phyloP scores from a whole-genome alignment of 1,140 invertebrate species.

The Papilio machaon region DNA sequence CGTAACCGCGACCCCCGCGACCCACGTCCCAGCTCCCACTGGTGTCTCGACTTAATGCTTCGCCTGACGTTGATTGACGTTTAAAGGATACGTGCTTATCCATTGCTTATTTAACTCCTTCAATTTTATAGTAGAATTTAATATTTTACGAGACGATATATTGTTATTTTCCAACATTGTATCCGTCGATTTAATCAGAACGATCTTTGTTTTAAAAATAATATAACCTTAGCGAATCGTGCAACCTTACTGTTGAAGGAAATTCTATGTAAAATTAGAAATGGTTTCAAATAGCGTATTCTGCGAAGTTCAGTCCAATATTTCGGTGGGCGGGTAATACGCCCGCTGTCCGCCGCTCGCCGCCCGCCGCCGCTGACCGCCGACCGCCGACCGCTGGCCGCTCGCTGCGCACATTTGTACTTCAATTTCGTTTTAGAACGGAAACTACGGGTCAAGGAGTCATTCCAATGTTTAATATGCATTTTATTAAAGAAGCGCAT shows the following conservation, averaged over 20 bases:
- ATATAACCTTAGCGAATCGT: not conserved
- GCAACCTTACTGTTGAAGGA: not conserved
- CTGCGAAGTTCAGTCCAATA: not conserved
- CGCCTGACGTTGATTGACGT: not conserved
- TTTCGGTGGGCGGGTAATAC: not conserved
- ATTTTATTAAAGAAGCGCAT: not conserved
- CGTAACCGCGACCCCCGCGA: not conserved
- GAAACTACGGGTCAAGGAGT: not conserved
- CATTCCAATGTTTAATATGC: not conserved
- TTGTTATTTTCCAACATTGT: not conserved
- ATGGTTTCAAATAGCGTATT: not conserved
- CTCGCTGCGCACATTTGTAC: not conserved
- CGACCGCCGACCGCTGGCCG: not conserved
- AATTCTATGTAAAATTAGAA: not conserved
- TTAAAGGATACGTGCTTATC: not conserved
- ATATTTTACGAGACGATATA: too few species aligned
- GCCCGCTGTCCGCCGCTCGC: not conserved
- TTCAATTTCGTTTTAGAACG: constrained; percentile 6
- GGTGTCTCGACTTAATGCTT: not conserved
- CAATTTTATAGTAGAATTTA: not conserved
- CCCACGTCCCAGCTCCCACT: not conserved
- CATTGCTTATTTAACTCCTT: not conserved
- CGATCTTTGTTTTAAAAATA: not conserved
- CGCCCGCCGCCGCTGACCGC: too few species aligned
- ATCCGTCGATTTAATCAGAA: too few species aligned